phyloP scores from a whole-genome alignment of 2,113 vertebrate species.

The Prochilodus magdalenae region DNA sequence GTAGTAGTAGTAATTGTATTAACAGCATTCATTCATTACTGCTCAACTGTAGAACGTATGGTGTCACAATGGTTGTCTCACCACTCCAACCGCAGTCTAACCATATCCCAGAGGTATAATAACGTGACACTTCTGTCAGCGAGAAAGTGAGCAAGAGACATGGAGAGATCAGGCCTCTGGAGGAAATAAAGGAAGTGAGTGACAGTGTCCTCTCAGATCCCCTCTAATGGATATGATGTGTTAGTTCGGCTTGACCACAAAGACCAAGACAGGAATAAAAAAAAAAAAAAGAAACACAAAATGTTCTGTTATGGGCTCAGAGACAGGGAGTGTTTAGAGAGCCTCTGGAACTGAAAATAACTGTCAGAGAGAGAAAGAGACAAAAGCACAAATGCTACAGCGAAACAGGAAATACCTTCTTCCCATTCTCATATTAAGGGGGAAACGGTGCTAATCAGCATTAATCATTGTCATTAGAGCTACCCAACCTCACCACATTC shows the following conservation, averaged over 20 bases:
- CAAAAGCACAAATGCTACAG: neutral
- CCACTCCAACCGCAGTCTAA: neutral
- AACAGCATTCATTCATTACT: neutral
- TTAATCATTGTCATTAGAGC: no score
- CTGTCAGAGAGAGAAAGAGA: neutral
- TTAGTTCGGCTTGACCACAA: slow-evolving; percentile 1
- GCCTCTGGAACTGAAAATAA: slow-evolving; percentile 32
- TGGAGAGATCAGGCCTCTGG: neutral
- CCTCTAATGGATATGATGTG: neutral
- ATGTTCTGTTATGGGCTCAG: slow-evolving; percentile 29
- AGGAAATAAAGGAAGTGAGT: neutral
- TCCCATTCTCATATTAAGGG: no score
- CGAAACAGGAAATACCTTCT: no score
- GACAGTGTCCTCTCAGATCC: neutral
- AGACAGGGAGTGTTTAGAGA: slow-evolving; percentile 25
- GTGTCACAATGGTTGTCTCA: neutral
- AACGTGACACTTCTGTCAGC: neutral
- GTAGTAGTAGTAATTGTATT: neutral
- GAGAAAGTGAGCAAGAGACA: neutral
- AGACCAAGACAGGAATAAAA: neutral
- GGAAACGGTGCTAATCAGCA: no score
- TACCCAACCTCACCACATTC: no score
- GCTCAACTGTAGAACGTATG: neutral
- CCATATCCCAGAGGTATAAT: neutral
- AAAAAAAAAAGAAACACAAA: slow-evolving; percentile 14